Percentiles rank a stretch among this genome's conserved stretches.
Conservation (phyloP, 2,797 vertebrate genomes). For the Falco biarmicus region DNA sequence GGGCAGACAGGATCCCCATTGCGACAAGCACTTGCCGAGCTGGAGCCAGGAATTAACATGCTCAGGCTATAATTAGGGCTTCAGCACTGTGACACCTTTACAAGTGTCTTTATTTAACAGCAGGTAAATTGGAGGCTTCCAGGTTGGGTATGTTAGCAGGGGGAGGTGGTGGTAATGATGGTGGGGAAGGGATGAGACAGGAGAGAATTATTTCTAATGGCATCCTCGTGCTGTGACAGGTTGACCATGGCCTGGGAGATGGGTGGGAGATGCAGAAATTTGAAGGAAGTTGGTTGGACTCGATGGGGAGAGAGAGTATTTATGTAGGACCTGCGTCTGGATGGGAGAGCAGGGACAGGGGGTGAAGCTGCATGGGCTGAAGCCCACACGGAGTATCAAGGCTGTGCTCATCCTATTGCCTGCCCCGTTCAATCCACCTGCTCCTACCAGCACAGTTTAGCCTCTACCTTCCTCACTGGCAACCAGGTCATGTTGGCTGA, state of each 20-base stretch:
- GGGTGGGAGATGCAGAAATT: not conserved
- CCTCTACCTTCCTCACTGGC: not conserved
- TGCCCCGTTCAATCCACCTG: accelerated
- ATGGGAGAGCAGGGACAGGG: not conserved
- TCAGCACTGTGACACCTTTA: slow-evolving; percentile 78
- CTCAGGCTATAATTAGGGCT: slow-evolving; percentile 82
- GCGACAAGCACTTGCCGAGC: slow-evolving; percentile 48
- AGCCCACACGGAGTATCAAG: accelerated
- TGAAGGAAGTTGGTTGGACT: not conserved
- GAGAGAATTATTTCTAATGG: not conserved
- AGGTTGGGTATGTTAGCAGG: not conserved
- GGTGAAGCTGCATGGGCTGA: not conserved
- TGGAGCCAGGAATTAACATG: slow-evolving; percentile 72
- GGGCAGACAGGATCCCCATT: slow-evolving; percentile 70
- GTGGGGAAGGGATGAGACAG: not conserved
- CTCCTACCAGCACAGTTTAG: not conserved
- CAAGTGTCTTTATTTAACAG: slow-evolving; percentile 76
- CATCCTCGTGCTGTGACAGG: not conserved
- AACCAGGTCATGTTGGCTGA: accelerated
- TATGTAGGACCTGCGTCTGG: not conserved
- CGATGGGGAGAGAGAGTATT: not conserved
- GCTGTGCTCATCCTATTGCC: not conserved
- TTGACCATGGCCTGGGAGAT: not conserved
- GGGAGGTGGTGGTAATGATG: not conserved
- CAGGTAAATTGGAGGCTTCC: slow-evolving; percentile 81